These are phyloP conservation scores for Porites lobata DNA, from an alignment of 92 coral and sea anemone genomes.

Conservation along the genomic window DNA sequence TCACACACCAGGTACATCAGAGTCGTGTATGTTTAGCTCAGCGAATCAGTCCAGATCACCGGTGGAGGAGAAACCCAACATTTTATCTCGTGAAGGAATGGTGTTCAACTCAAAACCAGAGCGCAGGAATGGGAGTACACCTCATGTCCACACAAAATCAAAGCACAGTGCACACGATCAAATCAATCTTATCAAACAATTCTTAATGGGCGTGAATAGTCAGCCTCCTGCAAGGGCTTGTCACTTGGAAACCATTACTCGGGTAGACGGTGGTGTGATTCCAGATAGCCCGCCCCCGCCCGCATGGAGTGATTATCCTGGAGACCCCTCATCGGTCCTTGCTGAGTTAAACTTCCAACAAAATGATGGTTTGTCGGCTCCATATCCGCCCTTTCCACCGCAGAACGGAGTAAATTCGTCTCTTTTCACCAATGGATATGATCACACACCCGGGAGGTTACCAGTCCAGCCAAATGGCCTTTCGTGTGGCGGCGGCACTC, in stretches of 20 bases:
- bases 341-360: conserved; percentile 28
- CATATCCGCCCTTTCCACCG: not conserved
- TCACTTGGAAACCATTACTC: not conserved
- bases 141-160: conserved; percentile 1
- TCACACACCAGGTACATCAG: conserved; percentile 1
- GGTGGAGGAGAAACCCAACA: conserved; percentile 29
- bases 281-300: conserved; percentile 9
- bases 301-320: conserved; percentile 16
- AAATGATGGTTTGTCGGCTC: not conserved
- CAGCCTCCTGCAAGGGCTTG: conserved; percentile 1
- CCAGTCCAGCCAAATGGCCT: not conserved
- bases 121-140: not conserved
- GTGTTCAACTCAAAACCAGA: conserved; percentile 19
- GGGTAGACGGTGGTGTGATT: conserved; percentile 18
- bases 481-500: not conserved
- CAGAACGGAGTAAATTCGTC: conserved; percentile 17
- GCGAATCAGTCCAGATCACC: conserved; percentile 6
- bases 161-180: conserved; percentile 25
- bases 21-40: conserved; percentile 45
- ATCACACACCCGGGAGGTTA: not conserved
- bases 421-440: not conserved
- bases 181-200: conserved; percentile 42
- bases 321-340: conserved; percentile 29
- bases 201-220: conserved; percentile 32
- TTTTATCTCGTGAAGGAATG: conserved; percentile 6